phyloP scores from a whole-genome alignment of 2,113 vertebrate species.

The Zosterops borbonicus region DNA sequence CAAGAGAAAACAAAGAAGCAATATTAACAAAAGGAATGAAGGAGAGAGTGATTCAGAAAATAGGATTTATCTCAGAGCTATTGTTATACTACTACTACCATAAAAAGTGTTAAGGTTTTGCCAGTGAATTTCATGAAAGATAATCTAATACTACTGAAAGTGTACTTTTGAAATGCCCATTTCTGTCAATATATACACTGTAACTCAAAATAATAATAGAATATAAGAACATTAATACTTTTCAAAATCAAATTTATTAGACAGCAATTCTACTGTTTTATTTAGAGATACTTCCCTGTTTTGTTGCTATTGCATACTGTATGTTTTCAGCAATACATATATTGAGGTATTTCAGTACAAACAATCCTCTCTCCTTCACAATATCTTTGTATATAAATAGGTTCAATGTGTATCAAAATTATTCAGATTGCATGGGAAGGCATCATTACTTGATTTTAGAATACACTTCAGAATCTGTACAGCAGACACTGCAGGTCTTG shows the following conservation, averaged over 20 bases:
- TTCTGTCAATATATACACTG: neutral
- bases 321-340: neutral
- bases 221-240: neutral
- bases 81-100: neutral
- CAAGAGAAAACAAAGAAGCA: neutral
- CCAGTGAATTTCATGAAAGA: neutral
- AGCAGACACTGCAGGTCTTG: neutral
- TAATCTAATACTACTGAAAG: neutral
- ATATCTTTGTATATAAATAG: neutral
- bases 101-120: neutral
- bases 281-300: neutral
- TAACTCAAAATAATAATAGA: neutral
- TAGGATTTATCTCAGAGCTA: neutral
- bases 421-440: neutral
- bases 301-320: neutral
- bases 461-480: neutral
- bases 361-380: neutral
- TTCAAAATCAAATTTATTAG: neutral
- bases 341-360: neutral
- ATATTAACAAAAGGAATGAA: neutral
- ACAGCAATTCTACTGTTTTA: neutral
- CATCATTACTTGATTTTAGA: neutral
- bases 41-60: neutral
- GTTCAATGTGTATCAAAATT: neutral
- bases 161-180: neutral